Evolutionary conservation across 1,140 invertebrate genomes (phyloP), one percentile per base, ranked within the genome.

Genomic region (Phenacoccus solenopsis): DNA sequence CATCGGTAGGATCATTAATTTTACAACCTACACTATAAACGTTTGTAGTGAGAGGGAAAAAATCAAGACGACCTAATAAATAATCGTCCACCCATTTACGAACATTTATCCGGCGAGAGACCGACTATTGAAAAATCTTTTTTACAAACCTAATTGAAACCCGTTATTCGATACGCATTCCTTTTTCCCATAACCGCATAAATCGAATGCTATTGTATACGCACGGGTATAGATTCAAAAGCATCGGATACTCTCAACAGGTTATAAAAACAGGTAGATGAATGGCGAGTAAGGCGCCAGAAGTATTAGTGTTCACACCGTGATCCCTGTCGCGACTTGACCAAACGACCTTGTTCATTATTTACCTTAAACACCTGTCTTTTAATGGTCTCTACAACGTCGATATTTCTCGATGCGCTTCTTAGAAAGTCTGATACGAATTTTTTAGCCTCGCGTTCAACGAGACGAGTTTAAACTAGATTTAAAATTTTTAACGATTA

Each of bases 261-360:
- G 38, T 49, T 49, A 49, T 49, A 49, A 64, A 64, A 64, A 64
- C 59, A 64, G 59, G 59, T 64, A 64, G 59, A 64, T 64, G 59
- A 64, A 64, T 64, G 59, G 59, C 59, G 59, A 64, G 59, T 64
- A 64, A 64, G 59, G 59, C 59, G 59, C 59, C 59, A 64, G 22
- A 64, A 64, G 25, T 64, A 64, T 64, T 64, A 64, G 25, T 64
- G 59, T 64, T 64, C 59, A 64, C 59, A 64, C 59, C 25, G 59
- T 64, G 59, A 64, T 64, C 59, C 59, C 59, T 64, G 59, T 64
- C 59, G 59, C 59, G 59, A 64, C 59, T 64, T 64, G 59, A 64
- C 59, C 59, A 64, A 64, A 64, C 59, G 59, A 64, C 59, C 59
- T 64, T 64, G 59, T 64, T 64, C 25, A 27, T 64, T 64, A 64